Evolutionary conservation across 2,888 invertebrate genomes (phyloP).

Genomic region (Epinotia ramella): DNA sequence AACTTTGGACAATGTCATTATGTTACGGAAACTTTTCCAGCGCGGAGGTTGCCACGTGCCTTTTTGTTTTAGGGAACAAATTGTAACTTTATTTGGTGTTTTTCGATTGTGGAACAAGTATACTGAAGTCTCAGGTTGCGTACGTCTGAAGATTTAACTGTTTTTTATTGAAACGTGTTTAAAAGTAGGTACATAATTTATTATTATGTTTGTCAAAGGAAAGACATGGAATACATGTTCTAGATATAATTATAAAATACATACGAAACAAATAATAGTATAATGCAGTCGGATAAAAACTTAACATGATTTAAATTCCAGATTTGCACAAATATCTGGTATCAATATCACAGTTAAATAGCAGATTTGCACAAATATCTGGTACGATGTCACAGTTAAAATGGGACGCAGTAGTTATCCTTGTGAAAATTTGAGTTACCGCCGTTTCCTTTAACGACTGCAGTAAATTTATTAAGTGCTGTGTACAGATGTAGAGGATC

Average conservation of each 20-base stretch:
- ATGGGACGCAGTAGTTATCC: background rate
- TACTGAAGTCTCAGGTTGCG: background rate
- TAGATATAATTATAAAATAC: too few species aligned
- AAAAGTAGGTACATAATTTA: too few species aligned
- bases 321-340: too few species aligned
- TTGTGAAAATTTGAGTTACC: conserved; percentile 5
- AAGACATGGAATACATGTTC: too few species aligned
- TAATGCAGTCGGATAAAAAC: too few species aligned
- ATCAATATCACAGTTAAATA: background rate
- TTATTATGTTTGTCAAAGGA: too few species aligned
- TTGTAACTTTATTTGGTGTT: conserved; percentile 38
- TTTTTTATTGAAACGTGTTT: too few species aligned
- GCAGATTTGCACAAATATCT: too few species aligned
- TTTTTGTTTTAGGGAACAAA: conserved; percentile 27
- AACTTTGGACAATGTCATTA: conserved; percentile 37
- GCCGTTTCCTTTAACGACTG: conserved; percentile 61
- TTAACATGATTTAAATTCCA: too few species aligned
- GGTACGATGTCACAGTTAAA: background rate
- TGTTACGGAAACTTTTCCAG: conserved; percentile 35
- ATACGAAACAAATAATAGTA: too few species aligned
- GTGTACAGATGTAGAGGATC: conserved; percentile 72
- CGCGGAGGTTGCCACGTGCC: conserved; percentile 30
- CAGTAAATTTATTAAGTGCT: conserved; percentile 73
- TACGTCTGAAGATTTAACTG: background rate
- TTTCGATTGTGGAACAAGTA: background rate